Evolutionary conservation across 2,797 vertebrate genomes (phyloP).

Genomic region (Enteromius thamalakanensis): DNA sequence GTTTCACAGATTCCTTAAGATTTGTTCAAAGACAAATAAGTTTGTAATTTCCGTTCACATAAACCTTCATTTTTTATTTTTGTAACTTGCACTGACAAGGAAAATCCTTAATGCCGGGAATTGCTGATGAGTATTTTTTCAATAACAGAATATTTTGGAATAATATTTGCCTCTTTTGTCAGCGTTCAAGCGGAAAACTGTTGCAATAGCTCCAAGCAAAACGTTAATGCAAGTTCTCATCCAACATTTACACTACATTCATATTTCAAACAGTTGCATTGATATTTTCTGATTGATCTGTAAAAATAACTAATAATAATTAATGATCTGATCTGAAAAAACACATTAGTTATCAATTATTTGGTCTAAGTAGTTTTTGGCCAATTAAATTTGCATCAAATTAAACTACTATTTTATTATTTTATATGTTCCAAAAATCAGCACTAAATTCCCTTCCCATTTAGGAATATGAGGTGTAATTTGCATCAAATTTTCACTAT

Average conservation of each 20-base stretch:
- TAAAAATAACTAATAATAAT: not conserved
- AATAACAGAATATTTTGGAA: conserved; percentile 61
- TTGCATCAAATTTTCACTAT: conserved; percentile 39
- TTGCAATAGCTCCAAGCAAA: conserved; percentile 7
- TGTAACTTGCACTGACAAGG: conserved; percentile 30
- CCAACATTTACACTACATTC: conserved; percentile 10
- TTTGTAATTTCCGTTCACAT: conserved; percentile 18
- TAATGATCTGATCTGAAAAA: not conserved
- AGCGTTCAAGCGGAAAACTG: conserved; percentile 15
- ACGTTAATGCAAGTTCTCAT: conserved; percentile 3
- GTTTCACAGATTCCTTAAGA: conserved; percentile 23
- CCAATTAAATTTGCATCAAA: not conserved
- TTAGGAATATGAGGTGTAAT: conserved; percentile 57
- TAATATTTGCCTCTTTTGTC: conserved; percentile 18
- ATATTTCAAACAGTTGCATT: not conserved
- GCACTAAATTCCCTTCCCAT: conserved; percentile 48
- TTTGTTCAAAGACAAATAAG: conserved; percentile 34
- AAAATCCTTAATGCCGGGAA: conserved; percentile 29
- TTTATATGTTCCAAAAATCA: conserved; percentile 20
- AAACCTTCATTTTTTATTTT: conserved; percentile 30
- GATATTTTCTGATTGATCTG: not conserved
- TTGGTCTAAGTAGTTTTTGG: not conserved
- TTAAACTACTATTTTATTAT: not conserved
- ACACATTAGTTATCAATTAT: not conserved
- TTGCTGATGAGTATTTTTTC: conserved; percentile 7